Evolutionary conservation across 2,113 vertebrate genomes (phyloP).

Genomic region (Nyctereutes procyonoides): DNA sequence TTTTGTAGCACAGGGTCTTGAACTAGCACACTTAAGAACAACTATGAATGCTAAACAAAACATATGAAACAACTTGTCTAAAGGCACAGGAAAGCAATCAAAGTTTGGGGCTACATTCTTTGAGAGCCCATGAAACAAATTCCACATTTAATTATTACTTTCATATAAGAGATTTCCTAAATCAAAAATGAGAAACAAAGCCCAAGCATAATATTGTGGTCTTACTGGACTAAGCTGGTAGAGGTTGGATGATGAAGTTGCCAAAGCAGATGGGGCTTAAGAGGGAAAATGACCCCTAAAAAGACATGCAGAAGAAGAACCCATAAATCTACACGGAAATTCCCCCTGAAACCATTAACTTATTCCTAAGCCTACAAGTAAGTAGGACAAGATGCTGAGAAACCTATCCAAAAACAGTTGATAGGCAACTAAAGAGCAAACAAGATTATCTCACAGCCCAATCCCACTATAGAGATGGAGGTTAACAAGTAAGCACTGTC

Average conservation of each 20-base stretch:
- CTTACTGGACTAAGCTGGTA: neutral
- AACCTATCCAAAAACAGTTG: neutral
- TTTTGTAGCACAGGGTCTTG: neutral
- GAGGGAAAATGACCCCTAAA: neutral
- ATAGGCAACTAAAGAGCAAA: neutral
- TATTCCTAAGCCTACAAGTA: neutral
- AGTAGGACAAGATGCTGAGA: neutral
- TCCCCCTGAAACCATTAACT: neutral
- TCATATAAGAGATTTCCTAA: neutral
- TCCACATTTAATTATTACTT: neutral
- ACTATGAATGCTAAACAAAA: neutral
- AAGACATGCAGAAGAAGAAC: neutral
- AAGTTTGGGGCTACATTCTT: neutral
- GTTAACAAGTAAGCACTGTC: neutral
- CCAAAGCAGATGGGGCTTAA: neutral
- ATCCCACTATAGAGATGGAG: neutral
- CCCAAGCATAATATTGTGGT: neutral
- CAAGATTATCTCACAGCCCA: neutral
- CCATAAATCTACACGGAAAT: neutral
- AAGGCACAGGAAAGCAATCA: neutral
- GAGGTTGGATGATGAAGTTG: neutral
- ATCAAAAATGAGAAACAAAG: neutral
- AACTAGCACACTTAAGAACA: neutral
- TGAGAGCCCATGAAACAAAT: neutral
- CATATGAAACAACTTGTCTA: neutral